These are phyloP conservation scores for Caerostris darwini DNA, from an alignment of 1,140 invertebrate species.

Conservation along the genomic window DNA sequence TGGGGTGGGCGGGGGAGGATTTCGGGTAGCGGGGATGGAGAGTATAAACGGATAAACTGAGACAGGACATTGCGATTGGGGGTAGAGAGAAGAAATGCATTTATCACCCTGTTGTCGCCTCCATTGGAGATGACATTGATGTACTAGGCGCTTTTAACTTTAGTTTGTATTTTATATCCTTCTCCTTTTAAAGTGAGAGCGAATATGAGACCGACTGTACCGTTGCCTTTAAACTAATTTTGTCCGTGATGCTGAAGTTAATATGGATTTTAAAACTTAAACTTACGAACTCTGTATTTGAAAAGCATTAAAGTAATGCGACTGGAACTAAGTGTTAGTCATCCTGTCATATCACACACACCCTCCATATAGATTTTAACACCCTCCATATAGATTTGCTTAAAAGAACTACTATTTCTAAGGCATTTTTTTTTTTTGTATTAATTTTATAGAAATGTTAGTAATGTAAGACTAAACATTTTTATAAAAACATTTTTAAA, in stretches of 20 bases:
- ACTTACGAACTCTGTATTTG: not conserved
- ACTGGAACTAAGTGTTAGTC: too few species aligned
- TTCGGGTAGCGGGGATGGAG: not conserved
- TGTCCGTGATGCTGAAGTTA: not conserved
- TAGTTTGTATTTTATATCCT: constrained; percentile 46
- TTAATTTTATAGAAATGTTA: too few species aligned
- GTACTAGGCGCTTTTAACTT: constrained; percentile 55
- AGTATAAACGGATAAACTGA: constrained; percentile 60
- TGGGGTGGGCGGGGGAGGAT: not conserved
- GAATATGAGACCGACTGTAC: not conserved
- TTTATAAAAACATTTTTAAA: too few species aligned
- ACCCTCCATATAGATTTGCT: too few species aligned
- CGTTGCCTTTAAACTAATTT: constrained; percentile 24
- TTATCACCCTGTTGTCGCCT: constrained; percentile 61
- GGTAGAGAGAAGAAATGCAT: constrained; percentile 48
- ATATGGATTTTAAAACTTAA: not conserved
- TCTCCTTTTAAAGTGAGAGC: not conserved
- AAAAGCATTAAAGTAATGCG: too few species aligned
- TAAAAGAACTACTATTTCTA: too few species aligned
- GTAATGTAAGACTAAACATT: too few species aligned
- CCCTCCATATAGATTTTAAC: too few species aligned
- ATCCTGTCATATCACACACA: too few species aligned
- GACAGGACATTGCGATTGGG: constrained; percentile 35
- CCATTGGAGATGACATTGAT: constrained; percentile 61
- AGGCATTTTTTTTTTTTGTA: too few species aligned